These are phyloP conservation scores for Cylas formicarius DNA, from an alignment of 1,140 invertebrate species.

Conservation along the genomic window DNA sequence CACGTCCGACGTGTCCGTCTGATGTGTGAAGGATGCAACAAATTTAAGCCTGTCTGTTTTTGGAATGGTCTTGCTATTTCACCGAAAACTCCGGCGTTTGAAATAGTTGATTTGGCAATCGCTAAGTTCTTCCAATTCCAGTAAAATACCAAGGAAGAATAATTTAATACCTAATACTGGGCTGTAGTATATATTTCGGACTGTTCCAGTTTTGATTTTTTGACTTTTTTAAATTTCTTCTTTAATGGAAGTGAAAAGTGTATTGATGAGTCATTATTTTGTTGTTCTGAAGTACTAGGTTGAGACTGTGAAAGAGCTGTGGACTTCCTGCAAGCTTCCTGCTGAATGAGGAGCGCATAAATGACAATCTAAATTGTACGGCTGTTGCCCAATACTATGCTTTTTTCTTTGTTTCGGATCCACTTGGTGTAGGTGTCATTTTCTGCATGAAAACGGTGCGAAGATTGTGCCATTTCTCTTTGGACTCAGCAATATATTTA, in stretches of 20 bases:
- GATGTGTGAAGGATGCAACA: too few species aligned
- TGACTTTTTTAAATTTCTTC: constrained; percentile 18
- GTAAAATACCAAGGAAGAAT: too few species aligned
- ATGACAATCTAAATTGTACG: constrained; percentile 26
- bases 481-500: constrained; percentile 14
- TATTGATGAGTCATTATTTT: background rate
- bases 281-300: constrained; percentile 5
- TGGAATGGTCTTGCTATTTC: too few species aligned
- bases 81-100: too few species aligned
- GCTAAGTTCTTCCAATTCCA: too few species aligned
- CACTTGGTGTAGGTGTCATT: constrained; percentile 19
- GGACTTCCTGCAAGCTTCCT: constrained; percentile 16
- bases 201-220: constrained; percentile 24
- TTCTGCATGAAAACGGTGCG: constrained; percentile 16
- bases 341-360: constrained; percentile 16
- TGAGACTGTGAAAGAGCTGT: constrained; percentile 7
- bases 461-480: constrained; percentile 17
- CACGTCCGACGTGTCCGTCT: too few species aligned
- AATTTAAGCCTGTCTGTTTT: too few species aligned
- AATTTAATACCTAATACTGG: too few species aligned
- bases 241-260: background rate
- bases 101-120: too few species aligned
- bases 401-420: constrained; percentile 21
- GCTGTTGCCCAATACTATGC: constrained; percentile 25
- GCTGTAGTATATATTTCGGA: constrained; percentile 11